Conservation (phyloP, 2,113 vertebrate genomes). For the Ophiodon elongatus region DNA sequence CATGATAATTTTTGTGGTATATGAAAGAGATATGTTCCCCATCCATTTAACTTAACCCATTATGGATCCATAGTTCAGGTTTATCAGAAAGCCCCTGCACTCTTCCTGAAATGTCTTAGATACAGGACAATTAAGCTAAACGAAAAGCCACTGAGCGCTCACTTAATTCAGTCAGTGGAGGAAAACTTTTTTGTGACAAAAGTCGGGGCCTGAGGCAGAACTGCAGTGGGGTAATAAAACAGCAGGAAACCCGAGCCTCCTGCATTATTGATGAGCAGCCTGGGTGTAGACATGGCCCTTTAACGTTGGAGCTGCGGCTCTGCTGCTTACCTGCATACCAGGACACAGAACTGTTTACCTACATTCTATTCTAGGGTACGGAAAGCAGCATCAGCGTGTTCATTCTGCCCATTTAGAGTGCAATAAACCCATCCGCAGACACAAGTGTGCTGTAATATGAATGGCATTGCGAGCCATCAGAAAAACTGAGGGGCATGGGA, state of each 20-base stretch:
- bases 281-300: constrained; percentile 15
- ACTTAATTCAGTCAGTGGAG: not conserved
- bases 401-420: not conserved
- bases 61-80: not conserved
- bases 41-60: not conserved
- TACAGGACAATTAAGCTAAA: not conserved
- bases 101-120: not conserved
- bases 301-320: constrained; percentile 24
- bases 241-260: constrained; percentile 63
- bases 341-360: constrained; percentile 3
- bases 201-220: constrained; percentile 3
- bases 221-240: constrained; percentile 59
- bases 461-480: constrained; percentile 46
- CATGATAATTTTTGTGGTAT: not conserved
- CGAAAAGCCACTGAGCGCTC: not conserved
- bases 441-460: not conserved
- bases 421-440: not conserved
- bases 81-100: not conserved
- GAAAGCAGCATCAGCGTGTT: not conserved
- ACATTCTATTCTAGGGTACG: not conserved
- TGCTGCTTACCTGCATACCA: constrained; percentile 16
- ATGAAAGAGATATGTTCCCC: not conserved
- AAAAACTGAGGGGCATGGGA: constrained; percentile 9
- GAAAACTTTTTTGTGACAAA: constrained; percentile 6
- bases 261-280: constrained; percentile 72